Percentiles rank a stretch among this genome's conserved stretches.
These are phyloP conservation scores for Musca vetustissima DNA, from an alignment of 1,140 invertebrate genomes.

Conservation along the genomic window DNA sequence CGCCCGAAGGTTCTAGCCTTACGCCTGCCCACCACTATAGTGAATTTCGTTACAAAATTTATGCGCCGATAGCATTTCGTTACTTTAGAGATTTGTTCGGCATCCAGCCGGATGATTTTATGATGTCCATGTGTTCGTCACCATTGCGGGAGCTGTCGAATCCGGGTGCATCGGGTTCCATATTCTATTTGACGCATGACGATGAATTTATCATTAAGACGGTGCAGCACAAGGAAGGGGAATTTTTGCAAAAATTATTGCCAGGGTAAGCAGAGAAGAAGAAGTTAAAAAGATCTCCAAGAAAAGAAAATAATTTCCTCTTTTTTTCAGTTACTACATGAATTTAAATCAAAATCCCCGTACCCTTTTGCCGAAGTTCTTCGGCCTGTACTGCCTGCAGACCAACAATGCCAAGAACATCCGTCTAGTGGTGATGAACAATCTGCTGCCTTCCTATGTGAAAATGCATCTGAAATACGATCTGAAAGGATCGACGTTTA, in stretches of 20 bases:
- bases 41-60: slow-evolving; percentile 96
- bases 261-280: slow-evolving; percentile 84
- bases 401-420: slow-evolving; percentile 98
- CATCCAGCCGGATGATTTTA: slow-evolving; percentile 98
- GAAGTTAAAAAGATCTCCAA: not conserved
- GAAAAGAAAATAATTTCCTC: not conserved
- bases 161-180: slow-evolving; percentile 98
- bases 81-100: slow-evolving; percentile 99
- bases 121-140: slow-evolving; percentile 96
- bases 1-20: slow-evolving; percentile 84
- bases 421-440: slow-evolving; percentile 98
- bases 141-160: slow-evolving; percentile 93
- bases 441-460: slow-evolving; percentile 94
- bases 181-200: slow-evolving; percentile 98
- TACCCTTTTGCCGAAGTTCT: slow-evolving; percentile 98
- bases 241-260: slow-evolving; percentile 97
- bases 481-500: slow-evolving; percentile 98
- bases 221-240: slow-evolving; percentile 98
- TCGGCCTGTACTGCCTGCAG: slow-evolving; percentile 98
- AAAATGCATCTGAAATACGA: slow-evolving; percentile 98
- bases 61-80: slow-evolving; percentile 98
- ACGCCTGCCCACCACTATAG: slow-evolving; percentile 89
- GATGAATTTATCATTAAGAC: slow-evolving; percentile 99
- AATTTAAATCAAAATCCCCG: slow-evolving; percentile 90
- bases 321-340: slow-evolving; percentile 76